These are phyloP conservation scores for Noctilio leporinus DNA, from an alignment of 2,113 vertebrate species.

Conservation along the genomic window DNA sequence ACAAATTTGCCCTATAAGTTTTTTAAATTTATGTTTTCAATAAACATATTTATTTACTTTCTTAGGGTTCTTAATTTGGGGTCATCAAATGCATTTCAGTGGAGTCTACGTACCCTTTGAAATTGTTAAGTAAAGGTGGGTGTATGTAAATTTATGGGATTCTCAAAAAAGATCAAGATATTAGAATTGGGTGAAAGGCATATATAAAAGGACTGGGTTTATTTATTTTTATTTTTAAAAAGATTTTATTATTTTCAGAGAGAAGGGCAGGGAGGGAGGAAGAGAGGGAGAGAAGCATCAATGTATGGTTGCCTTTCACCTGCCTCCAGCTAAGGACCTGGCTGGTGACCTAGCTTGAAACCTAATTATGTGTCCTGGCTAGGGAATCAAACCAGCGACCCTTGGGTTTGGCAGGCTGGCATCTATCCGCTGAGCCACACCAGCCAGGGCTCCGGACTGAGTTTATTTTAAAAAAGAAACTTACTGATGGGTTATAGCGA, in stretches of 20 bases:
- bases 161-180: background rate
- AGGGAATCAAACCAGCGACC: too few relatives aligned
- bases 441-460: too few relatives aligned
- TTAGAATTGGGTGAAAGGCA: background rate
- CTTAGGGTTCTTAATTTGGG: background rate
- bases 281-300: too few relatives aligned
- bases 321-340: too few relatives aligned
- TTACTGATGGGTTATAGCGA: background rate
- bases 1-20: slow-evolving; percentile 29
- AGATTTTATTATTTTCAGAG: too few relatives aligned
- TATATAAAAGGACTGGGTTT: background rate
- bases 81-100: background rate
- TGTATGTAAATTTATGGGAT: background rate
- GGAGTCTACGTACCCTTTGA: background rate
- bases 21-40: background rate
- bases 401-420: too few relatives aligned
- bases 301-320: too few relatives aligned
- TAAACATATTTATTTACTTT: background rate
- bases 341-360: too few relatives aligned
- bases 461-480: background rate
- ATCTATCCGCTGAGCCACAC: too few relatives aligned
- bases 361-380: too few relatives aligned
- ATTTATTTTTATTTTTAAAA: too few relatives aligned
- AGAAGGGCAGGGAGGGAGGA: too few relatives aligned
- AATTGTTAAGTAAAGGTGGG: background rate